phyloP scores from a whole-genome alignment of 2,113 vertebrate genomes.

The Podilymbus podiceps region DNA sequence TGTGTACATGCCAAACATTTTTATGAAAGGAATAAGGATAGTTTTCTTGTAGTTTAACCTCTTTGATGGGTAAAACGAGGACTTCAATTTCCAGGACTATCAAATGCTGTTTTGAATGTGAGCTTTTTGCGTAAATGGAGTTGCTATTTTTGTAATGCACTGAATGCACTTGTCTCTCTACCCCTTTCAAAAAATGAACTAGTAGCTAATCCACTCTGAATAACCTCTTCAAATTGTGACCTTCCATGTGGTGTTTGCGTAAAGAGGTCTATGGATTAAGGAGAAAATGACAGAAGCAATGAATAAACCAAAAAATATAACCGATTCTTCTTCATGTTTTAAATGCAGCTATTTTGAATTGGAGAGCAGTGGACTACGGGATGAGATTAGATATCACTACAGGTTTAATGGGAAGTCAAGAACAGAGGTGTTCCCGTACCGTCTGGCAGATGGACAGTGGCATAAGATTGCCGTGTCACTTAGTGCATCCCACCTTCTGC shows the following conservation, averaged over 20 bases:
- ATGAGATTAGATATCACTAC: constrained; percentile 92
- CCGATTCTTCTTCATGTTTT: constrained; percentile 13
- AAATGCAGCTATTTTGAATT: constrained; percentile 89
- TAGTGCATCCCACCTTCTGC: constrained; percentile 87
- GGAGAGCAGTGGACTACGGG: constrained; percentile 92
- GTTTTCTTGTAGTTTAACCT: background rate
- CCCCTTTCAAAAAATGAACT: background rate
- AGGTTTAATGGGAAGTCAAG: constrained; percentile 84
- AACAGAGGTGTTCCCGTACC: constrained; percentile 90
- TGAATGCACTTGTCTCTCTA: background rate
- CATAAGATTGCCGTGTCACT: constrained; percentile 88
- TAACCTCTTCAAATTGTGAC: background rate
- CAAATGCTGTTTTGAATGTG: background rate
- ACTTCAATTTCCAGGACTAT: background rate
- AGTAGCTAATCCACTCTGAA: background rate
- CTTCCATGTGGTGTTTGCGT: background rate
- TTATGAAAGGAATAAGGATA: background rate
- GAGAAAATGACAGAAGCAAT: background rate
- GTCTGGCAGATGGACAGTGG: constrained; percentile 92
- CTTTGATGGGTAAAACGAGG: background rate
- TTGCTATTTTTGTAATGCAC: background rate
- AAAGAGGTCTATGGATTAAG: background rate
- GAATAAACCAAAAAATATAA: background rate
- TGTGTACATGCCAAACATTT: background rate
- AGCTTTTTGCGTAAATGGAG: background rate